A percentile compares a stretch with the other conserved stretches of the same genome.
Conservation (phyloP, 2,888 invertebrate genomes). For the Clitarchus hookeri region DNA sequence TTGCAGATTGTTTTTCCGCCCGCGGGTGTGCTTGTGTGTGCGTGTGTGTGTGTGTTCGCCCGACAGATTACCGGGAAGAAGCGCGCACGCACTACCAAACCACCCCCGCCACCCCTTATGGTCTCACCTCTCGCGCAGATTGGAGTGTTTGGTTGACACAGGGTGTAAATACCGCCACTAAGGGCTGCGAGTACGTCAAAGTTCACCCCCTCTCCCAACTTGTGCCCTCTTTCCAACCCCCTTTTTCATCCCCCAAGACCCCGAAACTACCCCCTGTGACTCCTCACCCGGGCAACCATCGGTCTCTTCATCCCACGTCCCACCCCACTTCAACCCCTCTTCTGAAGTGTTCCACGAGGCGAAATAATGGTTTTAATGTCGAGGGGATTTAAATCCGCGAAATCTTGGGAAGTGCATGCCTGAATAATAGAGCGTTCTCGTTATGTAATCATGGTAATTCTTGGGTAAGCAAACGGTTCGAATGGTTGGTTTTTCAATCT, state of each 20-base stretch:
- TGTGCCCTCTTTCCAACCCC: background rate
- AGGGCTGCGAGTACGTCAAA: slow-evolving; percentile 14
- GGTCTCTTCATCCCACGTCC: background rate
- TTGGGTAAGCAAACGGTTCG: slow-evolving; percentile 29
- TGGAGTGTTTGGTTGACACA: slow-evolving; percentile 25
- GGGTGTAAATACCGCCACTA: slow-evolving; percentile 22
- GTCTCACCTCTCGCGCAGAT: background rate
- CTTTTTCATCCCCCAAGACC: no score
- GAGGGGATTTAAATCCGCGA: slow-evolving; percentile 35
- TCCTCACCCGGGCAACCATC: no score
- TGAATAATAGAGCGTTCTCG: slow-evolving; percentile 39
- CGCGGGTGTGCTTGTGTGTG: no score
- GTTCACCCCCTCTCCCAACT: background rate
- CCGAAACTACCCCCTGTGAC: no score
- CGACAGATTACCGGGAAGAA: background rate
- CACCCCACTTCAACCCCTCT: background rate
- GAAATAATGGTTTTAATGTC: slow-evolving; percentile 32
- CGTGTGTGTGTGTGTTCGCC: background rate
- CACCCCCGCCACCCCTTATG: background rate
- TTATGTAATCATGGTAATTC: slow-evolving; percentile 38
- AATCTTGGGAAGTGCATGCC: slow-evolving; percentile 31
- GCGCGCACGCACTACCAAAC: background rate
- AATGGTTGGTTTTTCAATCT: slow-evolving; percentile 29
- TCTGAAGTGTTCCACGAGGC: background rate
- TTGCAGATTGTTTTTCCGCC: background rate